These are phyloP conservation scores for Sebastes oblongus DNA, from an alignment of 2,797 vertebrate species.

Conservation along the genomic window DNA sequence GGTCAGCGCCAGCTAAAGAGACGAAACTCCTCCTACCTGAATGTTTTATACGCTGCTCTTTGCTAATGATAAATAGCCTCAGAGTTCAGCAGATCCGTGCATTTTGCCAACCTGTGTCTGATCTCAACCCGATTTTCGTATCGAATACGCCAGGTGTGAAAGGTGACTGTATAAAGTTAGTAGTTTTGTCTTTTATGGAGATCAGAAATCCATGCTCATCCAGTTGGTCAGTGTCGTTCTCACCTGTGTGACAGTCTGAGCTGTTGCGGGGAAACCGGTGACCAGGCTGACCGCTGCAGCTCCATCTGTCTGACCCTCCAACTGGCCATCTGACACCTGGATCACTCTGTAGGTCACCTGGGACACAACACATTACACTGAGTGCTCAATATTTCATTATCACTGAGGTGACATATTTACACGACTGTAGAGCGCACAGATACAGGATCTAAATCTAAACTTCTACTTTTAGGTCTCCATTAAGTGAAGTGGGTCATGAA, in stretches of 20 bases:
- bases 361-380: neutral
- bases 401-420: neutral
- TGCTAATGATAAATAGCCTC: neutral
- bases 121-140: neutral
- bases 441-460: neutral
- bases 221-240: neutral
- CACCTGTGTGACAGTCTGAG: conserved; percentile 86
- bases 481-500: neutral
- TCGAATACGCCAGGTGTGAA: neutral
- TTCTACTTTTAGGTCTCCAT: neutral
- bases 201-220: neutral
- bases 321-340: conserved; percentile 93
- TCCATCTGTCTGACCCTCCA: conserved; percentile 90
- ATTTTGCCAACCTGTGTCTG: neutral
- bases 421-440: neutral
- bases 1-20: neutral
- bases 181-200: neutral
- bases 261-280: conserved; percentile 87
- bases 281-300: conserved; percentile 91
- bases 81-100: neutral
- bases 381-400: neutral
- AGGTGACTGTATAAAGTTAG: neutral
- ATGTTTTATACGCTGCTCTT: neutral
- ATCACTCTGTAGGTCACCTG: conserved; percentile 96
- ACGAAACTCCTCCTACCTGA: neutral